Percentiles rank a stretch among this genome's conserved stretches.
Conservation (phyloP, 2,113 vertebrate species). For the Eurypyga helias region DNA sequence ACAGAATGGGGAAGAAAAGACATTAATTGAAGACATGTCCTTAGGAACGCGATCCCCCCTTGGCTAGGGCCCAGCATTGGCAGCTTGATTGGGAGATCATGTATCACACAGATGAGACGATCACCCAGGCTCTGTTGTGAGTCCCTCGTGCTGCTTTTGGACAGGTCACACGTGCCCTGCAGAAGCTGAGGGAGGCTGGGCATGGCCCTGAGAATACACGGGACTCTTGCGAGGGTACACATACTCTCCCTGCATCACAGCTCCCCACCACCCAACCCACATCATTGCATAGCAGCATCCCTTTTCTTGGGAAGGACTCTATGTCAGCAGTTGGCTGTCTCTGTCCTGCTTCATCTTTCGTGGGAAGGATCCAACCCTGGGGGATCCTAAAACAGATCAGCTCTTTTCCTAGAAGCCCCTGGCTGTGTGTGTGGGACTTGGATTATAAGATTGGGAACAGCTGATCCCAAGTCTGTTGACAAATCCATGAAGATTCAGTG, state of each 20-base stretch:
- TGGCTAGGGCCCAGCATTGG: background rate
- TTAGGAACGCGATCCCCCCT: background rate
- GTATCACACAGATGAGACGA: background rate
- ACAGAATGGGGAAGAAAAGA: constrained; percentile 41
- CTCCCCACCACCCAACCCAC: background rate
- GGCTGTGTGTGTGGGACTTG: background rate
- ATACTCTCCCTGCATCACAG: background rate
- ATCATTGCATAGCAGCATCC: background rate
- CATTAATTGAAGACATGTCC: constrained; percentile 53
- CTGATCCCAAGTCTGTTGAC: constrained; percentile 28
- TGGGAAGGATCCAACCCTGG: background rate
- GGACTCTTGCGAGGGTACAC: background rate
- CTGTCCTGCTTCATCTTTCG: background rate
- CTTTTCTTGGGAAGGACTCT: background rate
- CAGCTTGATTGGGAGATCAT: background rate
- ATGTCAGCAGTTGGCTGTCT: background rate
- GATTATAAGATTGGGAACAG: constrained; percentile 33
- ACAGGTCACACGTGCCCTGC: background rate
- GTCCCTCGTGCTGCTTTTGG: background rate
- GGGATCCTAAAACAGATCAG: constrained; percentile 15
- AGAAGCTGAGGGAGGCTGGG: background rate
- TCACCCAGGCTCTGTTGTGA: background rate
- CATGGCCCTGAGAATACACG: fast-evolving
- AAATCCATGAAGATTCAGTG: background rate
- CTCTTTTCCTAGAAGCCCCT: background rate